phyloP scores from a whole-genome alignment of 23 tunicate genomes.

The Diplosoma virens region DNA sequence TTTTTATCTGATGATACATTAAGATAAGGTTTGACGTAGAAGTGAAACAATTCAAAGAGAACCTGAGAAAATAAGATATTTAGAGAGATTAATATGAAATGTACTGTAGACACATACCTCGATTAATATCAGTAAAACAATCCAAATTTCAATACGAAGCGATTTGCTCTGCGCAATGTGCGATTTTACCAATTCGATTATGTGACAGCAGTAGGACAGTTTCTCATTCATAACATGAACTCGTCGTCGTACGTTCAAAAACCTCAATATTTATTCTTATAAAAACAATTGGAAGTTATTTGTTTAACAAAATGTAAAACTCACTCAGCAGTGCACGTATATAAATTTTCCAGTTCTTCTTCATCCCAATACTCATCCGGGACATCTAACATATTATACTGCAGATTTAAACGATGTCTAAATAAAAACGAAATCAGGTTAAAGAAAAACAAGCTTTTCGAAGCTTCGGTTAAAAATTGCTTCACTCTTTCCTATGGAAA shows the following conservation, averaged over 20 bases:
- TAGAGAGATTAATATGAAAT: background rate
- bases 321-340: conserved; percentile 51
- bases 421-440: background rate
- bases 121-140: conserved; percentile 69
- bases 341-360: conserved; percentile 68
- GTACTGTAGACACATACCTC: conserved; percentile 71
- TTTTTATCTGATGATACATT: background rate
- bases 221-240: conserved; percentile 78
- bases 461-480: no score
- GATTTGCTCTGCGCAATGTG: conserved; percentile 77
- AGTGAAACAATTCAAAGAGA: conserved; percentile 66
- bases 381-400: conserved; percentile 53
- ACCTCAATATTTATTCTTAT: conserved; percentile 27
- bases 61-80: conserved; percentile 37
- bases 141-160: conserved; percentile 57
- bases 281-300: background rate
- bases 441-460: no score
- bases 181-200: conserved; percentile 79
- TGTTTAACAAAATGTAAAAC: background rate
- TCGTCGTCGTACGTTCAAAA: conserved; percentile 49
- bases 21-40: conserved; percentile 33
- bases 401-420: conserved; percentile 72
- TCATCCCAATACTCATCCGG: conserved; percentile 91
- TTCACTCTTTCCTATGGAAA: no score
- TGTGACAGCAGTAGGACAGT: conserved; percentile 74